A percentile compares a stretch with the other conserved stretches of the same genome.
phyloP scores from a whole-genome alignment of 37 sponge, comb jelly and placozoan genomes.

The Haliclona indistincta region DNA sequence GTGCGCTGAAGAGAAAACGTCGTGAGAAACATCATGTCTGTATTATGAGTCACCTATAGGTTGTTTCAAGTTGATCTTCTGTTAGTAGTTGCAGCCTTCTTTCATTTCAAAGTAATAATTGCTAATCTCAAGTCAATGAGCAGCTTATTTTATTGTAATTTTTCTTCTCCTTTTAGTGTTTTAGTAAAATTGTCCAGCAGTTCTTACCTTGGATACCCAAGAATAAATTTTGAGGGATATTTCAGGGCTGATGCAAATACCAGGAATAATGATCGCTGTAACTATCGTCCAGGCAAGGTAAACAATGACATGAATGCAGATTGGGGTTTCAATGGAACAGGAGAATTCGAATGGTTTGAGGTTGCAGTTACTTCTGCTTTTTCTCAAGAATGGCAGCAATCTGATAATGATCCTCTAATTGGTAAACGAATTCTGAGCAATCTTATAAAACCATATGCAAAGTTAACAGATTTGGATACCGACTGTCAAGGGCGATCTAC shows the following conservation, averaged over 20 bases:
- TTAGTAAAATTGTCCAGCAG: no score
- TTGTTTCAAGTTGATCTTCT: no score
- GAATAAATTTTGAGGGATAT: conserved; percentile 17
- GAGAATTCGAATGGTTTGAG: conserved; percentile 16
- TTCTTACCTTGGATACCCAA: conserved; percentile 33
- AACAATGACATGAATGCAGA: background rate
- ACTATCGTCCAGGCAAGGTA: background rate
- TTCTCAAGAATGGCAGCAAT: background rate
- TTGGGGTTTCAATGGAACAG: conserved; percentile 26
- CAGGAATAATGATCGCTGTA: conserved; percentile 23
- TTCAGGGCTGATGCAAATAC: conserved; percentile 40
- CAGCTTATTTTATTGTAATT: no score
- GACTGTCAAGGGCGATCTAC: conserved; percentile 20
- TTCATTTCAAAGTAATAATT: no score
- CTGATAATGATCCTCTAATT: conserved; percentile 5
- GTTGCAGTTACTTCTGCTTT: conserved; percentile 19
- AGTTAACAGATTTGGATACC: conserved; percentile 43
- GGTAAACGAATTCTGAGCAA: conserved; percentile 13
- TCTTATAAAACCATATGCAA: conserved; percentile 17
- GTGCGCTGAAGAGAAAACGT: no score
- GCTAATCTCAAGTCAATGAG: no score
- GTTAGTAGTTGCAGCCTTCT: no score
- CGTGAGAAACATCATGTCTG: no score
- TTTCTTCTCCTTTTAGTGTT: no score
- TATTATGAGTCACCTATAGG: no score